Percentiles rank a stretch among this genome's conserved stretches.
Conservation (phyloP, 1,140 invertebrate genomes). For the Zaprionus inermis region DNA sequence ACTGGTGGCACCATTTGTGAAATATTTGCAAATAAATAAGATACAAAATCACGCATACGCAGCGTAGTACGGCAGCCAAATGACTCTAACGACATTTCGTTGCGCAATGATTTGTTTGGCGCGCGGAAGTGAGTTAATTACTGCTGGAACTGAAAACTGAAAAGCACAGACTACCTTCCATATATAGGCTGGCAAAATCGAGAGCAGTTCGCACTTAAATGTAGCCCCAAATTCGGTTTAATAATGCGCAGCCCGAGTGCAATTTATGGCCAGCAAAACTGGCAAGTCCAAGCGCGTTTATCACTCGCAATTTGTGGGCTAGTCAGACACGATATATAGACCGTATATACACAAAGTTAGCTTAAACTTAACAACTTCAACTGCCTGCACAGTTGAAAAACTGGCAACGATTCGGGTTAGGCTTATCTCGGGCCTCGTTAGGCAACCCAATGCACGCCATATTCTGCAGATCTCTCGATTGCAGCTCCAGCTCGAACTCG, state of each 20-base stretch:
- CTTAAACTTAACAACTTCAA: not conserved
- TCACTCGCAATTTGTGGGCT: conserved; percentile 3
- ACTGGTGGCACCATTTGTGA: conserved; percentile 2
- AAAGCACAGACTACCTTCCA: not conserved
- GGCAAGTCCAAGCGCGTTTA: not conserved
- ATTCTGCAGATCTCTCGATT: conserved; percentile 22
- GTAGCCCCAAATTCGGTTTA: not conserved
- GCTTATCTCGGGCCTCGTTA: conserved; percentile 1
- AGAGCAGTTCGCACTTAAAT: not conserved
- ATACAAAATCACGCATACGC: conserved; percentile 30
- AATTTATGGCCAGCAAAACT: conserved; percentile 1
- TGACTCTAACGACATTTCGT: conserved; percentile 17
- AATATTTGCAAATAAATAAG: conserved; percentile 37
- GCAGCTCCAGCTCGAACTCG: not conserved
- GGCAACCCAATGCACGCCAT: not conserved
- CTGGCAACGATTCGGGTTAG: not conserved
- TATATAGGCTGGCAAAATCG: too few relatives aligned
- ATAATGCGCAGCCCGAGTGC: not conserved
- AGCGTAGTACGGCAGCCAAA: conserved; percentile 6
- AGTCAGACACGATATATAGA: not conserved
- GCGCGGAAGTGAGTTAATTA: conserved; percentile 50
- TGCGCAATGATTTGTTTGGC: conserved; percentile 17
- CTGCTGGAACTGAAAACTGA: conserved; percentile 21
- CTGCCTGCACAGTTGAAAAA: not conserved
- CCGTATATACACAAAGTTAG: not conserved